Base-by-base conservation (phyloP, 2,888 invertebrate species). In the Chrysina gloriosa region DNA sequence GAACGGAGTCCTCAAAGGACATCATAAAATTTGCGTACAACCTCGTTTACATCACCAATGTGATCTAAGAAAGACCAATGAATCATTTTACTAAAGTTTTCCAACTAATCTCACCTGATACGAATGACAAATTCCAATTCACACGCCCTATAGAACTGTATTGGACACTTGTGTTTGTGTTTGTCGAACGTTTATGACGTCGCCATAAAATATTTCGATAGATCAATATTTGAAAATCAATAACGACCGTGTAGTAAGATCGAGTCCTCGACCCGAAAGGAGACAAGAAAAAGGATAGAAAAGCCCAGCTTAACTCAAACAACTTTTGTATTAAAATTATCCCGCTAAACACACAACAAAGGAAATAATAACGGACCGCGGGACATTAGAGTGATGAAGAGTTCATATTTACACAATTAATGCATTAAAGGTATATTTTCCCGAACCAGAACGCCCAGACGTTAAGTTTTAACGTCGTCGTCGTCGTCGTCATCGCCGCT, bases 341-440 rank as follows among this genome's bases (percentile, higher is more conserved):
- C 27, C 42, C 42, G 58, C 58, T 61, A 61, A 61, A 42, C 45
- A 61, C 58, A 61, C 58, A 61, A 61, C 42, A 61, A 61, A 42
- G 58, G 29, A 61, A 61, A 61, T 42, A 42, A 42, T 61, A 42
- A 61, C 25, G 58, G 42, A 14, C 42, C 25, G 27, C 25, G 58
- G 58, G 52, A 52, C 58, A 61, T 61, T 61, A 61, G 16, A 61
- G 58, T 39, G 56, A 67, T 58, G 58, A 67, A 61, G 63, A 67
- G 61, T 67, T 52, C 54, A 64, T 73, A 70, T 73, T 73, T 73
- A 73, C 71, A 73, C 71, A 72, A 69, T 72, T 73, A 73, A 73
- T 73, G 73, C 73, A 71, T 71, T 70, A 70, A 70, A 72, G 65
- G 69, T 68, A 67, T 27, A 48, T 19, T 61, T n/a, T 64, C 69